Evolutionary conservation across 2,797 vertebrate genomes (phyloP), one percentile per base, ranked within the genome.

Genomic region (Pogonophryne albipinna): DNA sequence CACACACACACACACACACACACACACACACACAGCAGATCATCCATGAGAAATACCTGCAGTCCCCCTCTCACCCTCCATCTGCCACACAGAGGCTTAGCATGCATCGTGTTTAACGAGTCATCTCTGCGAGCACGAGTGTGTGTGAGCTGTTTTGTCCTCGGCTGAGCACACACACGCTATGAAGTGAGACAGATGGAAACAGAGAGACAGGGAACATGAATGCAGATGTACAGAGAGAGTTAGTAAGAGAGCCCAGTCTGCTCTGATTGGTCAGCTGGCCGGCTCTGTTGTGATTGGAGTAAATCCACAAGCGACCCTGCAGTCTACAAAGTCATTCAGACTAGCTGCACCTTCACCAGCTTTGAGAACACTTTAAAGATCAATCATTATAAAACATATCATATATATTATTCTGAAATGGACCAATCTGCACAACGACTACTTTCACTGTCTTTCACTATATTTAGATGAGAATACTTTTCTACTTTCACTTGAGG

Each of bases 31-130:
- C 61, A 46, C 38, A 51, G 56, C 45, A 53, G 61, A 62, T 79
- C 68, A 67, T 68, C 62, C 47, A 13, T 66, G 34, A 73, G 47
- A 80, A 86, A 79, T 56, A 82, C 76, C 74, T 85, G 76, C 61
- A 52, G 60, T 55, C 55, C 63, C 80, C 14, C 20, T 52, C 55
- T 11, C 42, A 31, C 62, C 10, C 10, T 76, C 80, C 84, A 85
- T 85, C 83, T 88, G 80, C 65, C 82, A 78, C 77, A 76, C 67
- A 38, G 38, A 53, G 71, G 85, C 89, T 87, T 87, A 88, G 57
- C 79, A 45, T 19, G 58, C 69, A 74, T 58, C 76, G 60, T 69
- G 23, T 84, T 87, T 80, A 85, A 87, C 78, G 14, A 55, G 80
- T 82, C 81, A 66, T 83, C 68, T 19, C 14, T 0, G n/a, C n/a